Evolutionary conservation across 2,797 vertebrate genomes (phyloP), one percentile per base, ranked within the genome.

Genomic region (Austrolebias charrua): DNA sequence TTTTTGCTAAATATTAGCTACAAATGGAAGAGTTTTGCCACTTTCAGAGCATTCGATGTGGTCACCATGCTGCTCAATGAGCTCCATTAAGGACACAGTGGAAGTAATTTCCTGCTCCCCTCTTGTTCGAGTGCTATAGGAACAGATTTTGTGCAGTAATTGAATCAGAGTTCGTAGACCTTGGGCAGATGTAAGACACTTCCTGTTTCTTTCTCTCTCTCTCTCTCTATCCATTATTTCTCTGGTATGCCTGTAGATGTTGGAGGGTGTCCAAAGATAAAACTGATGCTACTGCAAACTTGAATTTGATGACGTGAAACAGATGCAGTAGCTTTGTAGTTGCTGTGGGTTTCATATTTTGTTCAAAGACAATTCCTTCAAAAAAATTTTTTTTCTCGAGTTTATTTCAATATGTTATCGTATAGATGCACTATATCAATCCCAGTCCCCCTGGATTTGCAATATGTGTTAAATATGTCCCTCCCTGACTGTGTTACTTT

Each of bases 141-240:
- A 80, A 73, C 61, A 66, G 46, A 76, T 78, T 76, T 66, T 33
- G 60, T 60, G 46, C 58, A 60, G 76, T 85, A 79, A 86, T 80
- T 87, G 73, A 83, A 79, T 78, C 72, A 66, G 75, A 79, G 57
- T 53, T 82, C 75, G 66, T 69, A 58, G 64, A 72, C 66, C 59
- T 59, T 51, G 44, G 64, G 65, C 48, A 77, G 76, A 81, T 75
- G 71, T 63, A 79, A 69, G 47, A 62, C 64, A 73, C 60, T 72
- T 69, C 54, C 58, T 75, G 56, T 60, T 15, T 76, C 60, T 66
- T 81, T 69, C 66, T 63, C 69, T 51, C 57, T 9, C 31, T 33
- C 24, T 24, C 24, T 24, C 24, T 24, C 24, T 24, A 24, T 24
- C 24, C 24, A 69, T 80, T 81, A 70, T 78, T 77, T 20, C 28